These are phyloP conservation scores for Acrocephalus arundinaceus DNA, from an alignment of 2,113 vertebrate species.

Conservation along the genomic window DNA sequence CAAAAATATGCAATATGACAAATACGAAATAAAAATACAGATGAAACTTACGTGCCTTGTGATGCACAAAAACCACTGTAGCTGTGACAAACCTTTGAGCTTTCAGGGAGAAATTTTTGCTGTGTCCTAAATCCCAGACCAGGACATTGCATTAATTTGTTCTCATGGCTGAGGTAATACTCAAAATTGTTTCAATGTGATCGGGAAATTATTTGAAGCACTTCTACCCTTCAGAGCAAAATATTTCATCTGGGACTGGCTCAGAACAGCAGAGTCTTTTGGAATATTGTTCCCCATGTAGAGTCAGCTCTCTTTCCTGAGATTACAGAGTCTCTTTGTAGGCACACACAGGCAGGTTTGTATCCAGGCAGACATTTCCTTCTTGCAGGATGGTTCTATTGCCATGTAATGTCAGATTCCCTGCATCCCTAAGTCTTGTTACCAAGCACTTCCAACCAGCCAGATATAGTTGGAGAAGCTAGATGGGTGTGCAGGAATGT, in stretches of 20 bases:
- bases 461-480: neutral
- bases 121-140: neutral
- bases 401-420: neutral
- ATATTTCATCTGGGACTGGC: neutral
- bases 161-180: neutral
- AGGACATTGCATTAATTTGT: neutral
- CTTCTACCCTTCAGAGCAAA: neutral
- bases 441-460: neutral
- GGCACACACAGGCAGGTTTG: neutral
- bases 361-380: neutral
- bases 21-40: neutral
- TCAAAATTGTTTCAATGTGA: neutral
- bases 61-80: fast-evolving
- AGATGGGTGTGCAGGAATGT: neutral
- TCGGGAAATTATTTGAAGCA: neutral
- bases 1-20: neutral
- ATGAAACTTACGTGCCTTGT: neutral
- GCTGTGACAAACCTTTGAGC: neutral
- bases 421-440: neutral
- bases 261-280: neutral
- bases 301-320: neutral
- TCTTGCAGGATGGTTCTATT: neutral
- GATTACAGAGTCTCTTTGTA: neutral
- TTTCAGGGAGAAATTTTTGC: neutral
- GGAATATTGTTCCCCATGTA: neutral